Conservation (phyloP, 2,888 invertebrate species). For the Synergus umbraculus region DNA sequence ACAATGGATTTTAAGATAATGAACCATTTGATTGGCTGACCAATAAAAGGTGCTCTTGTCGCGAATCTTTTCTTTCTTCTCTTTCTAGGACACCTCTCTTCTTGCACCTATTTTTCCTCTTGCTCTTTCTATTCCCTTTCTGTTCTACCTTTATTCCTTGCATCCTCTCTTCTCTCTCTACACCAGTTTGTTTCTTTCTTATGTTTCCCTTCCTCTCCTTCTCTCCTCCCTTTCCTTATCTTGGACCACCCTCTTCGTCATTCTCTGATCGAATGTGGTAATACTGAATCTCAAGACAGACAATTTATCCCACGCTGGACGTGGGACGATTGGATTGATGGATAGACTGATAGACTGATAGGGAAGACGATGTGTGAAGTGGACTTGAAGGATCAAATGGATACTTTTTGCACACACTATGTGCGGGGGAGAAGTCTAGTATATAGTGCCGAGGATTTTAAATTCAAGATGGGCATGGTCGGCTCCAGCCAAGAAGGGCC, state of each 20-base stretch:
- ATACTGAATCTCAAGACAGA: conserved; percentile 46
- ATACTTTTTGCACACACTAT: not conserved
- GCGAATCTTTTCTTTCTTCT: not conserved
- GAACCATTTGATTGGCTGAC: not conserved
- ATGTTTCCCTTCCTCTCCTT: conserved; percentile 39
- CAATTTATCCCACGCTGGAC: conserved; percentile 45
- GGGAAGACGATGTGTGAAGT: conserved; percentile 36
- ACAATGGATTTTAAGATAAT: not conserved
- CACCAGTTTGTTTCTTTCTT: conserved; percentile 44
- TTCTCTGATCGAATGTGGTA: conserved; percentile 41
- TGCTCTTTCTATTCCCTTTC: conserved; percentile 38
- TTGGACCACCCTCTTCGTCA: conserved; percentile 48
- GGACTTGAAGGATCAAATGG: not conserved
- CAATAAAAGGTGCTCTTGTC: not conserved
- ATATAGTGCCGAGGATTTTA: conserved; percentile 49
- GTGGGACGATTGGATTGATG: conserved; percentile 43
- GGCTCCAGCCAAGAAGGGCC: conserved; percentile 61
- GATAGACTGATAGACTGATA: not conserved
- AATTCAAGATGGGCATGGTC: conserved; percentile 69
- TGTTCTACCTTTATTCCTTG: conserved; percentile 15
- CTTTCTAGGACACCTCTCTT: conserved; percentile 18
- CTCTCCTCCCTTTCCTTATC: conserved; percentile 12
- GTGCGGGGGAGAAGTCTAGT: conserved; percentile 43
- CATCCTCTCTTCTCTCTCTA: conserved; percentile 46
- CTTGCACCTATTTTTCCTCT: not conserved